Percentiles rank a stretch among this genome's conserved stretches.
phyloP scores from a whole-genome alignment of 1,140 invertebrate species.

The Dreissena polymorpha region DNA sequence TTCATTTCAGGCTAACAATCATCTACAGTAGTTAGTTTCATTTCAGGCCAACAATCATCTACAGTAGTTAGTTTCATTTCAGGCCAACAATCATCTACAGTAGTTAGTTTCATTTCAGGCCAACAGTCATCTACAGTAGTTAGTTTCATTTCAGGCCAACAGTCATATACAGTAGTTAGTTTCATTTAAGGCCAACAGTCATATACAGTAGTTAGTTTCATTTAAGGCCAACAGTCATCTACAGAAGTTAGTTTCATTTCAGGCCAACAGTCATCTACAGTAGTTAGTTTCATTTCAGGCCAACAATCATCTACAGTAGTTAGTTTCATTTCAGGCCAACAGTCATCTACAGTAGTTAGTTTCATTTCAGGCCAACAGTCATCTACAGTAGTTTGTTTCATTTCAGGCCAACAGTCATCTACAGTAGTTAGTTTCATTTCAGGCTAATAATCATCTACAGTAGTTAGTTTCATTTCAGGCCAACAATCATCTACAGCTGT shows the following conservation, averaged over 20 bases:
- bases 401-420: conserved; percentile 9
- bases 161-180: not conserved
- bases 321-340: not conserved
- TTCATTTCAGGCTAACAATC: conserved; percentile 27
- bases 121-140: not conserved
- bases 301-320: conserved; percentile 11
- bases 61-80: not conserved
- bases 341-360: not conserved
- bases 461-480: not conserved
- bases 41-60: conserved; percentile 23
- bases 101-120: not conserved
- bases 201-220: not conserved
- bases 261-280: not conserved
- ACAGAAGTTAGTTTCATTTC: not conserved
- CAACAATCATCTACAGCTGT: conserved; percentile 6
- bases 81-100: conserved; percentile 15
- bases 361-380: conserved; percentile 14
- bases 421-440: not conserved
- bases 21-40: not conserved
- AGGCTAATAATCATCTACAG: conserved; percentile 15
- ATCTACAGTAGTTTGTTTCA: not conserved
- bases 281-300: not conserved
- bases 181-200: conserved; percentile 13
- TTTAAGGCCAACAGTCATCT: conserved; percentile 7
- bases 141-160: not conserved